Conservation (phyloP, 2,113 vertebrate genomes). For the Phylloscopus whistleri region DNA sequence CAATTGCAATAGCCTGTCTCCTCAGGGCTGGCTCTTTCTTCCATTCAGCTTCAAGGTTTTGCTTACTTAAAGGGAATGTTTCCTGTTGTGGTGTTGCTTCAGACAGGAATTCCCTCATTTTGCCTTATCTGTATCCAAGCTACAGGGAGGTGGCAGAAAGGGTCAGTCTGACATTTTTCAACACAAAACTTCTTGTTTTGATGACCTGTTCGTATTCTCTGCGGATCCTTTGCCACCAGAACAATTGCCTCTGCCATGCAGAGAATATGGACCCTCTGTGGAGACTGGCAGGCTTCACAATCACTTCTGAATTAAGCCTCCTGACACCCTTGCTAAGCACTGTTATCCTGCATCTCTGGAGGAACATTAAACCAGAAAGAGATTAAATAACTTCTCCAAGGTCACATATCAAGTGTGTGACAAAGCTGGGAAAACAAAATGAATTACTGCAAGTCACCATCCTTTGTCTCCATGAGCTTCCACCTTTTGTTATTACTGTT, state of each 20-base stretch:
- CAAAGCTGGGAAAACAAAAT: slow-evolving; percentile 33
- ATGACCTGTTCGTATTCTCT: background rate
- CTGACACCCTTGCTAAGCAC: background rate
- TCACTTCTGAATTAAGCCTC: background rate
- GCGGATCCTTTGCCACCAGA: background rate
- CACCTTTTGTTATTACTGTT: slow-evolving; percentile 36
- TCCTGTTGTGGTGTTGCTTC: background rate
- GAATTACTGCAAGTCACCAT: background rate
- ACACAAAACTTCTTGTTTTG: background rate
- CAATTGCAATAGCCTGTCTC: background rate
- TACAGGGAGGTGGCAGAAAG: background rate
- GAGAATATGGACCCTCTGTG: background rate
- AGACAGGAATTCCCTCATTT: slow-evolving; percentile 28
- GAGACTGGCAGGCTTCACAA: background rate
- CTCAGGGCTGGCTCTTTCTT: background rate
- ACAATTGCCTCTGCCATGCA: background rate
- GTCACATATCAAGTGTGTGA: slow-evolving; percentile 13
- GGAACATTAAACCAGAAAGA: background rate
- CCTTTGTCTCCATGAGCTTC: slow-evolving; percentile 21
- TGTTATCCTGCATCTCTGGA: background rate
- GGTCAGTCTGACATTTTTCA: background rate
- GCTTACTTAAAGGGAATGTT: background rate
- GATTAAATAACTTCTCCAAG: slow-evolving; percentile 40
- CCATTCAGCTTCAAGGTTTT: background rate
- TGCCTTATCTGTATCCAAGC: background rate